phyloP scores from a whole-genome alignment of 1,140 invertebrate species.

The Geopemphigus sp. region DNA sequence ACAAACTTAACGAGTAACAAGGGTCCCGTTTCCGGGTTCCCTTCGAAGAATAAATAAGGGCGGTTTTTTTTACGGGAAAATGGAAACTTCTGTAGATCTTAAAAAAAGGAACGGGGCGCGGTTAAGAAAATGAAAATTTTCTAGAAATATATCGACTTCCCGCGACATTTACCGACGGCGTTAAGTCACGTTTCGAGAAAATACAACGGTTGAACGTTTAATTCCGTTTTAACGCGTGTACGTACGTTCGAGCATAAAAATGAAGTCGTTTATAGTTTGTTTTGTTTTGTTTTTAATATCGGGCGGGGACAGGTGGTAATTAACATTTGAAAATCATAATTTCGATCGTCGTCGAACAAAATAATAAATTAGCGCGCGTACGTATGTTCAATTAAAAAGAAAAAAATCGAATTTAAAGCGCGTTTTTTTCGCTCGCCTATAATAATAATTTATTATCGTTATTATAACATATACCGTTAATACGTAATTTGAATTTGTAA shows the following conservation, averaged over 20 bases:
- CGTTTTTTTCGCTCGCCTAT: no score
- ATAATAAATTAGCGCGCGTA: neutral
- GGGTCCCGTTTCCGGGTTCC: constrained; percentile 2
- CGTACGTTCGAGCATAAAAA: neutral
- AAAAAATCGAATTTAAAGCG: no score
- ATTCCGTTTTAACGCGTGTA: neutral
- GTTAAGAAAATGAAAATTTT: neutral
- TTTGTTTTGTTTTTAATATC: no score
- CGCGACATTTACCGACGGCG: neutral
- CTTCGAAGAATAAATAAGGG: constrained; percentile 1
- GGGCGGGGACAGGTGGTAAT: no score
- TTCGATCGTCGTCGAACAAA: no score
- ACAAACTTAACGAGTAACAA: constrained; percentile 40
- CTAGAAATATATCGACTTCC: neutral
- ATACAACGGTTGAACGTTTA: neutral
- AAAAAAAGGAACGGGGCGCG: constrained; percentile 29
- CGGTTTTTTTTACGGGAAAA: neutral
- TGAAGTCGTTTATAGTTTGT: no score
- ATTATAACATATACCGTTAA: no score
- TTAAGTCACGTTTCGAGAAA: no score
- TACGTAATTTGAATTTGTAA: no score
- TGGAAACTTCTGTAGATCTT: constrained; percentile 30
- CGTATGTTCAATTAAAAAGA: no score
- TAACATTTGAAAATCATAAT: no score
- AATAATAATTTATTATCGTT: no score